Evolutionary conservation across 1,140 invertebrate species (phyloP).

Genomic region (Heliconius himera): DNA sequence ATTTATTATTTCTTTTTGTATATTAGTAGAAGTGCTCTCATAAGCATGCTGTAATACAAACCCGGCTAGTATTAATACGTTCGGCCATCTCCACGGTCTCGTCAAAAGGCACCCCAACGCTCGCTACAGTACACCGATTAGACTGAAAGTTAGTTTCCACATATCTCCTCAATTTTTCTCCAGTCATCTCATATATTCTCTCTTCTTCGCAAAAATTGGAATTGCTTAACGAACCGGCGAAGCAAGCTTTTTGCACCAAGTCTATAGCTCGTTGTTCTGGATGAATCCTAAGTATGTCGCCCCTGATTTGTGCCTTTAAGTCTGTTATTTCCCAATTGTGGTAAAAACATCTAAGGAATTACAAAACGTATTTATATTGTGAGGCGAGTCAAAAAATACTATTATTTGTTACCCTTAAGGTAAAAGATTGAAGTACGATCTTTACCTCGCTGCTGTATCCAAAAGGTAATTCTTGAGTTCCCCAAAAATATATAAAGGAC

Average conservation of each 20-base stretch:
- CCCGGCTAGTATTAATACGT: conserved; percentile 48
- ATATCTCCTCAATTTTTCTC: conserved; percentile 42
- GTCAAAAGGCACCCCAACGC: conserved; percentile 61
- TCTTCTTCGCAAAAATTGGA: conserved; percentile 60
- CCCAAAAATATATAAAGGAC: conserved; percentile 47
- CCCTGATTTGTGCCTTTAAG: conserved; percentile 46
- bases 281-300: conserved; percentile 49
- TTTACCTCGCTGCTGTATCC: conserved; percentile 58
- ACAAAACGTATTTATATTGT: no score
- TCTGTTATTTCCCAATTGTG: conserved; percentile 57
- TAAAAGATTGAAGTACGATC: no score
- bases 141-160: conserved; percentile 47
- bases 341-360: conserved; percentile 49
- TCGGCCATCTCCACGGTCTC: conserved; percentile 62
- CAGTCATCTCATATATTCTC: conserved; percentile 51
- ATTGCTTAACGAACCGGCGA: conserved; percentile 55
- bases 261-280: conserved; percentile 57
- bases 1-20: no score
- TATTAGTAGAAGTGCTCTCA: no score
- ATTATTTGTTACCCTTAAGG: no score
- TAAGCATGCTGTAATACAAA: conserved; percentile 25
- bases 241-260: conserved; percentile 57
- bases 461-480: conserved; percentile 59
- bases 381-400: no score
- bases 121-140: conserved; percentile 52